A percentile compares a stretch with the other conserved stretches of the same genome.
These are phyloP conservation scores for Tetrao urogallus DNA, from an alignment of 2,113 vertebrate genomes.

Conservation along the genomic window DNA sequence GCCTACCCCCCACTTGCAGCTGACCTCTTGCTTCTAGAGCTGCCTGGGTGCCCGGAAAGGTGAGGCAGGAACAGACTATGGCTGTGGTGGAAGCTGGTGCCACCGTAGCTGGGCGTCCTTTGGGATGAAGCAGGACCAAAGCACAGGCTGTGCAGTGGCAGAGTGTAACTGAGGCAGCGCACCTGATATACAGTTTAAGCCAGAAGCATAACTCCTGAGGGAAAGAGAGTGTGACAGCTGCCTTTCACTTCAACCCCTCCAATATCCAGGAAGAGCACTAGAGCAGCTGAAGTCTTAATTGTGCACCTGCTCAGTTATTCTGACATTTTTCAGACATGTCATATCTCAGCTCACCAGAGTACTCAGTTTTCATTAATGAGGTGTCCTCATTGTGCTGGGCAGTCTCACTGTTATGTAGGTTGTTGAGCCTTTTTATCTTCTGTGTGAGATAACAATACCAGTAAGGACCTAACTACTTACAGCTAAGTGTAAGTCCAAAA, in stretches of 20 bases:
- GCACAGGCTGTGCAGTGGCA: background rate
- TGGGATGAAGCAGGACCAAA: background rate
- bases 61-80: background rate
- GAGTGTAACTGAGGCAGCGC: too few species aligned
- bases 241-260: background rate
- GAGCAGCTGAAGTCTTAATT: background rate
- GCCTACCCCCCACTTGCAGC: too few species aligned
- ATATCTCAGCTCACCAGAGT: background rate
- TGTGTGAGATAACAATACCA: background rate
- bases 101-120: background rate
- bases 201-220: background rate
- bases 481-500: background rate
- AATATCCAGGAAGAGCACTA: background rate
- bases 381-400: background rate
- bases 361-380: background rate
- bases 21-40: background rate
- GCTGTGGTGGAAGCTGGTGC: too few species aligned
- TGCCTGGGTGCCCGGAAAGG: accelerated
- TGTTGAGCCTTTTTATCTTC: background rate
- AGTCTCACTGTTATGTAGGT: background rate
- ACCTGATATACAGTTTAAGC: too few species aligned
- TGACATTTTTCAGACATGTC: background rate
- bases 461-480: background rate
- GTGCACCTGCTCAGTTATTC: background rate
- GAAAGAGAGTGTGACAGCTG: background rate